Evolutionary conservation across 2,113 vertebrate genomes (phyloP).

Genomic region (Arenaria interpres): DNA sequence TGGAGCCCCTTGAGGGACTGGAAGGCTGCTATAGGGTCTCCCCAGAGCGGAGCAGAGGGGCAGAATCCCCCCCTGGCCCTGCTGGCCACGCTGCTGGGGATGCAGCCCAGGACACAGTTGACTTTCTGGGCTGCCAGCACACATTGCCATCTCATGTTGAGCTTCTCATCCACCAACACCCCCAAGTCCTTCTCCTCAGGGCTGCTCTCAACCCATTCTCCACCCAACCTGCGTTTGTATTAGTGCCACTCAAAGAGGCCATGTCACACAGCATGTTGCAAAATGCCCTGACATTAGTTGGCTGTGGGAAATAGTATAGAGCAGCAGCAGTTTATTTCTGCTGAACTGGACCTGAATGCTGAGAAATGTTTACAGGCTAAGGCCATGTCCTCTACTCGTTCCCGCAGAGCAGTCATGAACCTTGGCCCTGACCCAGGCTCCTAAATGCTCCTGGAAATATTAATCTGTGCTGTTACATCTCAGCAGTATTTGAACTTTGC

Average conservation of each 20-base stretch:
- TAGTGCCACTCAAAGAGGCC: not conserved
- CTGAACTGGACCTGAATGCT: not conserved
- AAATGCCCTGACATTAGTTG: not conserved
- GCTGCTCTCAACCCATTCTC: too few species aligned
- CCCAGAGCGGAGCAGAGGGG: too few species aligned
- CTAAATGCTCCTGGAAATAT: not conserved
- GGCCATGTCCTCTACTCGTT: fast-evolving
- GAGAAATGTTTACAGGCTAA: not conserved
- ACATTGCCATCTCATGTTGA: too few species aligned
- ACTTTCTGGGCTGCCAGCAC: too few species aligned
- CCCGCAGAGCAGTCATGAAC: not conserved
- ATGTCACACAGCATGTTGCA: not conserved
- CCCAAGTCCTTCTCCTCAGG: too few species aligned
- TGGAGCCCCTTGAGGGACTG: too few species aligned
- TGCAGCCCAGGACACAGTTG: too few species aligned
- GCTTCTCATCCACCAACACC: too few species aligned
- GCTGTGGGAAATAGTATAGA: not conserved
- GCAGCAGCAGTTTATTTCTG: not conserved
- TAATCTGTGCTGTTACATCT: not conserved
- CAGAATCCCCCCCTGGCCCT: too few species aligned
- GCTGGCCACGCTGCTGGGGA: too few species aligned
- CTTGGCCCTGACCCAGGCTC: not conserved
- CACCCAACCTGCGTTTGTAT: too few species aligned
- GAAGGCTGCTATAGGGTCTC: too few species aligned
- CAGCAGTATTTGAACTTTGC: not conserved